Conservation (phyloP, 2,888 invertebrate species). For the Archips xylosteana region DNA sequence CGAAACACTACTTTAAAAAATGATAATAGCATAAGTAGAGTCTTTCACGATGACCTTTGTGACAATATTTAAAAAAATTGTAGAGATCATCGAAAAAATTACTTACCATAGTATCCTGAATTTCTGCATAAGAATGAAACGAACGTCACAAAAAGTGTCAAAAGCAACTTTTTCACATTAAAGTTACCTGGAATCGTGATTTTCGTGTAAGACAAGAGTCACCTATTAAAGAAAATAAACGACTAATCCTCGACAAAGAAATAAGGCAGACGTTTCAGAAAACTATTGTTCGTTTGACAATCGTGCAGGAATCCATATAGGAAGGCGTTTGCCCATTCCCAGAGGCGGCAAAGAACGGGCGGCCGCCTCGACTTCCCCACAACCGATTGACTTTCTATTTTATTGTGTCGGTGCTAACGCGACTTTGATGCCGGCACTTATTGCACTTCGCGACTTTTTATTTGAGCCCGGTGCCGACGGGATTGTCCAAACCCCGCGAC, state of each 20-base stretch:
- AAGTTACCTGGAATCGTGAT: conserved; percentile 15
- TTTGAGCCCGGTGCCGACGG: conserved; percentile 57
- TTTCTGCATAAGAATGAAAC: not conserved
- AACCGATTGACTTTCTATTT: conserved; percentile 79
- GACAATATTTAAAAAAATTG: too few species aligned
- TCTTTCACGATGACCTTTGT: too few species aligned
- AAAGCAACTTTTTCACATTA: not conserved
- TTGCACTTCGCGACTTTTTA: conserved; percentile 76
- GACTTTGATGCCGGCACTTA: conserved; percentile 82
- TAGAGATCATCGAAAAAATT: too few species aligned
- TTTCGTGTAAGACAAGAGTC: conserved; percentile 34
- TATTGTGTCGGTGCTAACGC: conserved; percentile 80
- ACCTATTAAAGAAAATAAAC: conserved; percentile 44
- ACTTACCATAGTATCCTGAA: not conserved
- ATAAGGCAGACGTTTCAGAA: conserved; percentile 51
- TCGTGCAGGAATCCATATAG: conserved; percentile 45
- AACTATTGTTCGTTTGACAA: conserved; percentile 54
- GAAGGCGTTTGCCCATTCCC: conserved; percentile 40
- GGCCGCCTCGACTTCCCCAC: conserved; percentile 50
- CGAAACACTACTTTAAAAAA: too few species aligned
- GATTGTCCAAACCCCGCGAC: conserved; percentile 63
- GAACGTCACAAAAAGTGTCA: not conserved
- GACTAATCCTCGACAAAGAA: conserved; percentile 50
- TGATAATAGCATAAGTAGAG: too few species aligned
- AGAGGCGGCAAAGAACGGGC: conserved; percentile 32